Percentiles rank a stretch among this genome's conserved stretches.
Conservation (phyloP, 2,113 vertebrate genomes). For the Glaucomys volans region DNA sequence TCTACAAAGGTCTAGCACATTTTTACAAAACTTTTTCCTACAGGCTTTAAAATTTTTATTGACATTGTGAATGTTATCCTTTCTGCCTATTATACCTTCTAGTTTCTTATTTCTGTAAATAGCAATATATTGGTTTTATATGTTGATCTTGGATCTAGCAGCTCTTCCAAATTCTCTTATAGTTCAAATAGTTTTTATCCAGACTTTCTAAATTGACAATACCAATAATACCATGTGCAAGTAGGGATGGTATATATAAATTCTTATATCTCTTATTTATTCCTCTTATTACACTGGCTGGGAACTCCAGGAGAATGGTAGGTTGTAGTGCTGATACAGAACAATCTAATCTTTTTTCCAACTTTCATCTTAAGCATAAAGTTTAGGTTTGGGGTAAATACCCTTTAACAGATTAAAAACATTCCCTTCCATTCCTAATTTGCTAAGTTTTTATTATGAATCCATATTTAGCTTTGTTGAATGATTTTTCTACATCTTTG, state of each 20-base stretch:
- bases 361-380: slow-evolving; percentile 16
- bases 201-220: neutral
- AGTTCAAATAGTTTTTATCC: slow-evolving; percentile 10
- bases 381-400: neutral
- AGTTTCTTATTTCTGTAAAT: neutral
- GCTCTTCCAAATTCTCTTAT: neutral
- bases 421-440: neutral
- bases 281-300: neutral
- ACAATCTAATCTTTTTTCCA: neutral
- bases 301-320: neutral
- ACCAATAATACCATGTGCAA: neutral
- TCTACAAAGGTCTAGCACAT: neutral
- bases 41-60: neutral
- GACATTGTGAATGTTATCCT: neutral
- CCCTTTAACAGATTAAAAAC: neutral
- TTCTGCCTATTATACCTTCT: neutral
- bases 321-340: neutral
- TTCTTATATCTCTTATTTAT: neutral
- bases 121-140: neutral
- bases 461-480: neutral
- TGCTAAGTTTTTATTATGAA: neutral
- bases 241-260: neutral
- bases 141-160: neutral
- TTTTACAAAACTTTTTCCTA: neutral
- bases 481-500: neutral